Evolutionary conservation across 2,797 vertebrate genomes (phyloP), one percentile per base, ranked within the genome.

Genomic region (Apogon talboti): DNA sequence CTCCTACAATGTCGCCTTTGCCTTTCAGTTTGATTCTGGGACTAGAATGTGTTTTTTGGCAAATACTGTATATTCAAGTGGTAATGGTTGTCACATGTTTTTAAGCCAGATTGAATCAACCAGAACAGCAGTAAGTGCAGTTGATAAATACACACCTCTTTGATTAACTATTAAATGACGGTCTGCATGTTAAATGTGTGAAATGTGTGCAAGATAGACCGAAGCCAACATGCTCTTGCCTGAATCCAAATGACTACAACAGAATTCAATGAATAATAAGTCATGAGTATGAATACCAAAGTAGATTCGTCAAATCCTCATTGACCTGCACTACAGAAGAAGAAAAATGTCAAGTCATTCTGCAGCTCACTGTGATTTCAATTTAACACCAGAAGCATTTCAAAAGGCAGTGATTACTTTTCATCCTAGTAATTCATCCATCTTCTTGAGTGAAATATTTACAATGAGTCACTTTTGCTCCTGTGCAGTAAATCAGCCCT

Each of bases 221-320:
- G 10, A 52, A 56, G 24, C 38, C 16, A 33, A 71, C 30, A 21
- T 1, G 35, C 58, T 66, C 19, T 50, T 14, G n/a, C 78, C 55
- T 56, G 45, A 73, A 71, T 79, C 38, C 41, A 44, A 24, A 49
- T 49, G 35, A 63, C 54, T 71, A 53, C 58, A 79, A 63, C 50
- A 66, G 54, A 81, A 76, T 78, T 53, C 70, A 75, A 75, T 82
- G 74, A 81, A 87, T 84, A 86, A 84, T 80, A 83, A 80, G 80
- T 76, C 60, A 59, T 24, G 66, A 50, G 64, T 78, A 35, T 77
- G 71, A 84, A 72, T 74, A 59, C 71, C 59, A 84, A 66, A 79
- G 66, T 64, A 72, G 56, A 89, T 79, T 79, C 41, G 78, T 81
- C 78, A 83, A 76, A 78, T 65, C 69, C 55, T 69, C 62, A 58